Evolutionary conservation across 2,113 vertebrate species (phyloP).

Genomic region (Morone saxatilis): DNA sequence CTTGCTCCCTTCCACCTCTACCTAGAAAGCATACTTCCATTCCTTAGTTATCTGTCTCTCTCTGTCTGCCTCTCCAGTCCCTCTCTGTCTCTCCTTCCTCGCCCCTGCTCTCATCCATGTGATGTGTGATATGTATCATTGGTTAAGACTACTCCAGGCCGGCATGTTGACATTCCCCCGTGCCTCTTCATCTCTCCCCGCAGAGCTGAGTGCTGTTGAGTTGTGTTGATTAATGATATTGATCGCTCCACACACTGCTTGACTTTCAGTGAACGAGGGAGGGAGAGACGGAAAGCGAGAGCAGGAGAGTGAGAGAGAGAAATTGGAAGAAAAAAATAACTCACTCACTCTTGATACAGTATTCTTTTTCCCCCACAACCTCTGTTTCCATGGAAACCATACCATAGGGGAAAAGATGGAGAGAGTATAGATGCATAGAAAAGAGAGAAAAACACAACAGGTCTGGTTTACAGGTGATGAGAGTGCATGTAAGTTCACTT

Average conservation of each 20-base stretch:
- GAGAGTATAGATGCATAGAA: conserved; percentile 52
- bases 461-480: conserved; percentile 55
- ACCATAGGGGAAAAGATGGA: conserved; percentile 63
- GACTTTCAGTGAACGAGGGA: conserved; percentile 79
- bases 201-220: conserved; percentile 83
- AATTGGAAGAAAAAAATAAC: conserved; percentile 70
- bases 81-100: conserved; percentile 74
- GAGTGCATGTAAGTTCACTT: conserved; percentile 55
- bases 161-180: conserved; percentile 83
- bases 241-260: conserved; percentile 81
- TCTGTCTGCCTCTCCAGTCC: conserved; percentile 69
- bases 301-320: conserved; percentile 58
- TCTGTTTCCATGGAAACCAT: conserved; percentile 83
- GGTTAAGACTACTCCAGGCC: conserved; percentile 83
- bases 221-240: conserved; percentile 86
- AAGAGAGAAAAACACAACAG: conserved; percentile 37
- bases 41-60: conserved; percentile 77
- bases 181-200: conserved; percentile 84
- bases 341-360: conserved; percentile 69
- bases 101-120: conserved; percentile 80
- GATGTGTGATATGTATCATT: conserved; percentile 86
- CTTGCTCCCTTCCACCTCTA: conserved; percentile 66
- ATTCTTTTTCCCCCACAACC: conserved; percentile 33
- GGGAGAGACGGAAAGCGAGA: conserved; percentile 54
- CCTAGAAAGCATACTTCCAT: conserved; percentile 73